A percentile compares a stretch with the other conserved stretches of the same genome.
phyloP scores from a whole-genome alignment of 2,113 vertebrate species.

The Dinomys branickii region DNA sequence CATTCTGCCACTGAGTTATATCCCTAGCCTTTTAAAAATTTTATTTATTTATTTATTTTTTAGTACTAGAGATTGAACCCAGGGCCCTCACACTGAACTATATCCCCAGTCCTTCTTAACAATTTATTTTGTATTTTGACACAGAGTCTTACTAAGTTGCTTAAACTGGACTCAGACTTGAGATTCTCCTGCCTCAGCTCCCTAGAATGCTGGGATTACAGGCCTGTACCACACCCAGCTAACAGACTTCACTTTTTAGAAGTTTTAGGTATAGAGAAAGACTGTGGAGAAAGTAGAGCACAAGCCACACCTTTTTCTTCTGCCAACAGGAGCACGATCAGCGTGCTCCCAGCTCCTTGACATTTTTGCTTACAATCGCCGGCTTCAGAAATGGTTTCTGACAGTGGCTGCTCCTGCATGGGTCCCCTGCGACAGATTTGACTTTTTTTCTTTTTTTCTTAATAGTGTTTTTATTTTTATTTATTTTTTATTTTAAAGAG shows the following conservation, averaged over 20 bases:
- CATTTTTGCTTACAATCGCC: background rate
- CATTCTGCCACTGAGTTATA: background rate
- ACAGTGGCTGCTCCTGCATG: fast-evolving
- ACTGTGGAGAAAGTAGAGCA: fast-evolving
- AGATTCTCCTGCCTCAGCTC: background rate
- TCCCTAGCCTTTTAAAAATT: background rate
- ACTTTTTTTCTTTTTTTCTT: background rate
- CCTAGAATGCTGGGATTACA: background rate
- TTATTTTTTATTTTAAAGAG: no score
- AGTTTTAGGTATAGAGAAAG: background rate
- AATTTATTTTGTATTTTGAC: background rate
- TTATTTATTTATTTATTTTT: background rate
- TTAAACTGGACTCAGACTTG: background rate
- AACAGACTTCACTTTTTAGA: background rate
- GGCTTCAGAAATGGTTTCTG: background rate
- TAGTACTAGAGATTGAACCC: background rate
- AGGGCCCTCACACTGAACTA: background rate
- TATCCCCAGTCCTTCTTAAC: background rate
- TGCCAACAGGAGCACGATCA: fast-evolving
- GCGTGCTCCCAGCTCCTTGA: fast-evolving
- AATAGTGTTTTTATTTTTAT: no score
- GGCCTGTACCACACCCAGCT: background rate
- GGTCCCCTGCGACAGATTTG: fast-evolving
- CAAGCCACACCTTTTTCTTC: background rate
- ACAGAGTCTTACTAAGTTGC: background rate